Percentiles rank a stretch among this genome's conserved stretches.
These are phyloP conservation scores for Xyrauchen texanus DNA, from an alignment of 2,113 vertebrate species.

Conservation along the genomic window DNA sequence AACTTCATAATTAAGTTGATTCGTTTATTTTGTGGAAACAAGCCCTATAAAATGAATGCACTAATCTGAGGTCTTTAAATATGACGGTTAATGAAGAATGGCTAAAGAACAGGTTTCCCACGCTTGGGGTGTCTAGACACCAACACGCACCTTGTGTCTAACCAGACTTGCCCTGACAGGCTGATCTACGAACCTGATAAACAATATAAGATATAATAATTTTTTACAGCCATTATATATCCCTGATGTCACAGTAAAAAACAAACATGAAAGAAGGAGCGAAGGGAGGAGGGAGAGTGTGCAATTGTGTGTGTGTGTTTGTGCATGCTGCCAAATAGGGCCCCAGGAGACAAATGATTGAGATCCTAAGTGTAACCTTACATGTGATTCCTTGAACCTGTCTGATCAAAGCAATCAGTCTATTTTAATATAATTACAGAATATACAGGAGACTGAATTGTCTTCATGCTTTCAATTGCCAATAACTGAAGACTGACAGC, in stretches of 20 bases:
- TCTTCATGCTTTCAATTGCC: not conserved
- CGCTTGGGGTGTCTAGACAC: not conserved
- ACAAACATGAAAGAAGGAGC: no score
- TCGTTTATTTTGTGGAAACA: not conserved
- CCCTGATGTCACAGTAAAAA: not conserved
- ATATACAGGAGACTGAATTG: conserved; percentile 8
- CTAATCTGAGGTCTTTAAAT: not conserved
- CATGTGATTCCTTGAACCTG: conserved; percentile 16
- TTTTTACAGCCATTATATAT: not conserved
- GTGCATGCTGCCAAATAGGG: not conserved
- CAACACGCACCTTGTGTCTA: no score
- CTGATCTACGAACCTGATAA: not conserved
- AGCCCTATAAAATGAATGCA: not conserved
- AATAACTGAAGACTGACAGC: not conserved
- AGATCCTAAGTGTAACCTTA: conserved; percentile 34
- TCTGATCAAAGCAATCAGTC: conserved; percentile 36
- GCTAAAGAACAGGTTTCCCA: not conserved
- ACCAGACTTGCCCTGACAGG: conserved; percentile 13
- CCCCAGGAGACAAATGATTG: not conserved
- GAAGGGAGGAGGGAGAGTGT: no score
- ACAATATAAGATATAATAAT: no score
- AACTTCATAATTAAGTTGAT: not conserved
- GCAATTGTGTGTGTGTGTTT: not conserved
- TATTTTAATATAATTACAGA: conserved; percentile 34
- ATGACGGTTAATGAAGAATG: not conserved